Evolutionary conservation across 2,113 vertebrate genomes (phyloP), one percentile per base, ranked within the genome.

Genomic region (Peucedramus taeniatus): DNA sequence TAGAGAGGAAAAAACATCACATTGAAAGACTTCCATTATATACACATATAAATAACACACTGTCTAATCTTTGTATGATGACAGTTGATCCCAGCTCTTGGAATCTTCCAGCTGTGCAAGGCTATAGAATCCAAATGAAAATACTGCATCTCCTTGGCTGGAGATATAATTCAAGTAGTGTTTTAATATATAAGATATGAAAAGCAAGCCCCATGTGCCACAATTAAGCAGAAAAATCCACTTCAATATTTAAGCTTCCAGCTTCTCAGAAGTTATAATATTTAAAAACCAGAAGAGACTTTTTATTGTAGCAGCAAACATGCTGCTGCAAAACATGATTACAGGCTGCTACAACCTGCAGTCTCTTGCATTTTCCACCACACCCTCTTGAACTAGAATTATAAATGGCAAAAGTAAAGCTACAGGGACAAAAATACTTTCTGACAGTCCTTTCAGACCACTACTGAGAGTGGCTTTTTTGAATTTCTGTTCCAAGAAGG

Each of bases 321-420:
- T 22, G 40, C 37, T 90, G n/a, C n/a, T 59, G 56, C n/a, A 59
- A 35, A 35, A 35, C 56, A 59, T 59, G 90, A 96, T 96, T 95
- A 96, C 49, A 95, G 79, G 80, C 88, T 92, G 59, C 49, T 64
- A 56, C 49, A 88, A 65, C 64, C 30, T 95, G 37, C n/a, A 94
- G 83, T 86, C 65, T 65, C 77, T 82, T 66, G 13, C 31, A 35
- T 90, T 94, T 95, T 90, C 86, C 49, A 93, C 94, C 96, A 92
- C 92, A 75, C 72, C 86, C 93, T 93, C 45, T 39, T 27, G 26
- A 93, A 86, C 90, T 75, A 57, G 77, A 96, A 95, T 71, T 92
- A 87, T 45, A 81, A 90, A 68, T 10, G 12, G 27, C 70, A 87
- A 90, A 91, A 83, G 27, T 17, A 5, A 93, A 83, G 57, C 60